Evolutionary conservation across 2,888 invertebrate species (phyloP).

Genomic region (Daptonema setosum): DNA sequence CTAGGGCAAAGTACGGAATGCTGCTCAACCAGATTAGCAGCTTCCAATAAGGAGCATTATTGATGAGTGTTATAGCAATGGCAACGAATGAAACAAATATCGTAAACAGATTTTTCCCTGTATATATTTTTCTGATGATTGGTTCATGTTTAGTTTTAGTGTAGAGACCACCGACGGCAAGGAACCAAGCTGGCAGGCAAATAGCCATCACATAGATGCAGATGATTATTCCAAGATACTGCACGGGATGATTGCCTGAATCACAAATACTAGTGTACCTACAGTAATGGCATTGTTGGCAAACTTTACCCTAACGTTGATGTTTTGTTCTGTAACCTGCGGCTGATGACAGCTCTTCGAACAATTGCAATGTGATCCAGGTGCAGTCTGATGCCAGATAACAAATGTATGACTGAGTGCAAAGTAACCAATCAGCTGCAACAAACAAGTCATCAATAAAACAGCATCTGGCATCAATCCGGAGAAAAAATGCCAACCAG

Average conservation of each 20-base stretch:
- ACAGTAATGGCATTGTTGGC: no score
- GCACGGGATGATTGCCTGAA: not conserved
- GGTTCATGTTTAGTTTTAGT: not conserved
- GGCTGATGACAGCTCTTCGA: not conserved
- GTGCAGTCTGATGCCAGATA: not conserved
- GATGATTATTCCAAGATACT: not conserved
- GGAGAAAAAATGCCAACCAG: no score
- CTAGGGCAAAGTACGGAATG: not conserved
- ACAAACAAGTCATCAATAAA: no score
- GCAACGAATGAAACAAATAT: not conserved
- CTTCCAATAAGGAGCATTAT: not conserved
- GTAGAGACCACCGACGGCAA: not conserved
- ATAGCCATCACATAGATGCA: not conserved
- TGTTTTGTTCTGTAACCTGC: no score
- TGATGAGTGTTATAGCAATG: not conserved
- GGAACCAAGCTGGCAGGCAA: not conserved
- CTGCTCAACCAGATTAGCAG: not conserved
- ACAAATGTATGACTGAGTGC: not conserved
- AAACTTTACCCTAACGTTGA: no score
- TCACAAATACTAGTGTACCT: no score
- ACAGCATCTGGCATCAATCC: no score
- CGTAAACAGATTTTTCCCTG: not conserved
- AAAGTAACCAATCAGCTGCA: no score
- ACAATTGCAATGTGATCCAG: not conserved
- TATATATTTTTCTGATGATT: not conserved